Evolutionary conservation across 2,113 vertebrate genomes (phyloP).

Genomic region (Oceanodroma tethys): DNA sequence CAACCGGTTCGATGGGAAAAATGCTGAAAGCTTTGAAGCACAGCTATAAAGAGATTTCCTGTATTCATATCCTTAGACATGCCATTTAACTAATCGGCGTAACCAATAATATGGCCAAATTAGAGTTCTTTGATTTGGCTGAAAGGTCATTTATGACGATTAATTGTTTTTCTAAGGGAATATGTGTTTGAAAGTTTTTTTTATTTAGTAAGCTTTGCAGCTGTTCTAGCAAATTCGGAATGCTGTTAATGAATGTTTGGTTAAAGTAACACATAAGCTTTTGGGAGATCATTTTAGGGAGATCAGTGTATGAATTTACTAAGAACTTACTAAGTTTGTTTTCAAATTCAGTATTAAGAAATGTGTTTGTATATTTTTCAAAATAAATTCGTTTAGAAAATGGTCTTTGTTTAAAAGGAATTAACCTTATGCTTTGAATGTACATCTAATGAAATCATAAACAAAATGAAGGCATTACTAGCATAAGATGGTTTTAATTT

Average conservation of each 20-base stretch:
- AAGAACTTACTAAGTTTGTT: not conserved
- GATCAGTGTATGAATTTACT: not conserved
- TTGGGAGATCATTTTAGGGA: not conserved
- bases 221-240: not conserved
- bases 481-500: not conserved
- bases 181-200: not conserved
- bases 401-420: not conserved
- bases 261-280: not conserved
- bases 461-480: slow-evolving; percentile 5
- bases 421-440: not conserved
- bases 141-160: not conserved
- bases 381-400: not conserved
- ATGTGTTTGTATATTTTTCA: not conserved
- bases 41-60: slow-evolving; percentile 19
- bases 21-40: not conserved
- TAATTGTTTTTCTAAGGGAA: not conserved
- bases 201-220: not conserved
- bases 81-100: slow-evolving; percentile 22
- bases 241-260: not conserved
- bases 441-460: not conserved
- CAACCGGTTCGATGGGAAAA: not conserved
- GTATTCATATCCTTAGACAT: not conserved
- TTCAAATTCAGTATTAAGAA: not conserved
- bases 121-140: not conserved
- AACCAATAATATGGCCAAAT: not conserved